Evolutionary conservation across 2,113 vertebrate species (phyloP).

Genomic region (Bolborhynchus lineola): DNA sequence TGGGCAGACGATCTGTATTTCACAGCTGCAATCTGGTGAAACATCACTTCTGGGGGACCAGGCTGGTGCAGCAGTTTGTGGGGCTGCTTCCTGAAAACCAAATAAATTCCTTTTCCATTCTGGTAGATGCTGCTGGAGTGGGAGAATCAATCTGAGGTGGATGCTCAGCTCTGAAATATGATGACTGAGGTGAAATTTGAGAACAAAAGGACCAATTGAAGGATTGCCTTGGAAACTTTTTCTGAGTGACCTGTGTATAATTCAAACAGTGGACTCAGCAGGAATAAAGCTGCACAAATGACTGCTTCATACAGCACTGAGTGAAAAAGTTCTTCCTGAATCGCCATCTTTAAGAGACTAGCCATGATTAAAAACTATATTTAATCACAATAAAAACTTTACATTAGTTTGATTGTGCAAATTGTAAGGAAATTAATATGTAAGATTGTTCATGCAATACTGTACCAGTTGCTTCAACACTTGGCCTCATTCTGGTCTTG

Average conservation of each 20-base stretch:
- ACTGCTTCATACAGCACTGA: not conserved
- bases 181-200: not conserved
- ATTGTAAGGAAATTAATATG: not conserved
- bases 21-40: not conserved
- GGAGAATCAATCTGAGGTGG: not conserved
- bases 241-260: not conserved
- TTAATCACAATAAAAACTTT: not conserved
- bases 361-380: not conserved
- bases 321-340: not conserved
- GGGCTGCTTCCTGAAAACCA: not conserved
- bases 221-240: slow-evolving; percentile 42
- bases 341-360: slow-evolving; percentile 1
- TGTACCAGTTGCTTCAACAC: not conserved
- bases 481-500: not conserved
- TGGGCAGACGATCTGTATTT: not conserved
- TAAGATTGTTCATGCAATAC: not conserved
- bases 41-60: not conserved
- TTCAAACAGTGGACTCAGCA: not conserved
- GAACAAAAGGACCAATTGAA: not conserved
- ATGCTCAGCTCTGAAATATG: not conserved
- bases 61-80: not conserved
- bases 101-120: not conserved
- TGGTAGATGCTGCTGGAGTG: not conserved
- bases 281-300: not conserved
- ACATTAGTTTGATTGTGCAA: not conserved